phyloP scores from a whole-genome alignment of 2,113 vertebrate genomes.

The Centropus bengalensis region DNA sequence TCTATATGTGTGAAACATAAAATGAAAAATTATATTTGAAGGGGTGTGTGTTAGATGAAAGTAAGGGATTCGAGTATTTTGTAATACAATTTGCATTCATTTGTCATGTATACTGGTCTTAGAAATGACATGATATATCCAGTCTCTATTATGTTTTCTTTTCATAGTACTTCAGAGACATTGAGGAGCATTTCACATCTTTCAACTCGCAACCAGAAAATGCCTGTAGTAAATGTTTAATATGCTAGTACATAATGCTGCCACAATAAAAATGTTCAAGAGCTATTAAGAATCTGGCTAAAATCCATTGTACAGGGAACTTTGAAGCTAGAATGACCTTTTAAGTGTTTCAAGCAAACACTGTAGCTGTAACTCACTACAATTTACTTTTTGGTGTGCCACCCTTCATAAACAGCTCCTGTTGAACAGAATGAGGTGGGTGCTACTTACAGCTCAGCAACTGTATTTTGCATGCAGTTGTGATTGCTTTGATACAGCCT shows the following conservation, averaged over 20 bases:
- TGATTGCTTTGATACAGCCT: not conserved
- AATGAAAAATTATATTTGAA: not conserved
- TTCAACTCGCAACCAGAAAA: not conserved
- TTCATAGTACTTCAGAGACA: not conserved
- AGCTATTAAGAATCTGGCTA: not conserved
- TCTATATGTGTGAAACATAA: not conserved
- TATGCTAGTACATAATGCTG: not conserved
- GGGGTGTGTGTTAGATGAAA: not conserved
- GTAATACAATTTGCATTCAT: not conserved
- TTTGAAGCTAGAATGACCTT: not conserved
- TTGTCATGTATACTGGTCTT: not conserved
- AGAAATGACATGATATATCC: not conserved
- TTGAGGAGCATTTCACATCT: not conserved
- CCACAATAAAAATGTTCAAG: not conserved
- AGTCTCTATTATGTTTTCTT: not conserved
- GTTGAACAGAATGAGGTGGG: not conserved
- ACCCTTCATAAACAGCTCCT: not conserved
- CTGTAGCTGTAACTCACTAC: not conserved
- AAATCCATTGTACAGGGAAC: not conserved
- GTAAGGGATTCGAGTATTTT: not conserved
- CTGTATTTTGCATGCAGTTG: not conserved
- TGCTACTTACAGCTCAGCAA: not conserved
- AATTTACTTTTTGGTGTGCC: not conserved
- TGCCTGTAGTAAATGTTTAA: not conserved
- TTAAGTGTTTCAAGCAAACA: not conserved